These are phyloP conservation scores for Phalloptychus januarius DNA, from an alignment of 2,797 vertebrate genomes.

Conservation along the genomic window DNA sequence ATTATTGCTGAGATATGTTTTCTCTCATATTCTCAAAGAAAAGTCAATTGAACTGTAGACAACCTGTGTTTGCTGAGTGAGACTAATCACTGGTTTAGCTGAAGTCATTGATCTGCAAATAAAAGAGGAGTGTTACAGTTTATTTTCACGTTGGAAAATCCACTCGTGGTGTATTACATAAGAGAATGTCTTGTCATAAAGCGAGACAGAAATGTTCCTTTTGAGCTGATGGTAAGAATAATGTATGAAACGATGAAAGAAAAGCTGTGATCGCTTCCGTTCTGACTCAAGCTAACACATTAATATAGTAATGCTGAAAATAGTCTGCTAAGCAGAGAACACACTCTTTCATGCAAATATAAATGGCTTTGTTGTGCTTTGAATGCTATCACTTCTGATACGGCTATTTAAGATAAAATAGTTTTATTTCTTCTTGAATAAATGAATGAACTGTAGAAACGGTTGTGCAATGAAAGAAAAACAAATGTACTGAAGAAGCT, in stretches of 20 bases:
- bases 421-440: too few relatives aligned
- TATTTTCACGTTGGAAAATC: constrained; percentile 15
- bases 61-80: not conserved
- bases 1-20: not conserved
- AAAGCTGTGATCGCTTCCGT: not conserved
- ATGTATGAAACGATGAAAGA: not conserved
- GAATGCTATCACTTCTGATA: constrained; percentile 14
- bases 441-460: constrained; percentile 7
- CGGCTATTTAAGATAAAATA: constrained; percentile 16
- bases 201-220: constrained; percentile 1
- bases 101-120: not conserved
- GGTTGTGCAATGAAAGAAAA: constrained; percentile 20
- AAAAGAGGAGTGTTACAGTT: not conserved
- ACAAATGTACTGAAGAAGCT: constrained; percentile 10
- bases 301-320: constrained; percentile 5
- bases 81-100: not conserved
- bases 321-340: not conserved
- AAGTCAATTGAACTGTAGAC: not conserved
- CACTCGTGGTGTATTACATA: constrained; percentile 16
- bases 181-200: not conserved
- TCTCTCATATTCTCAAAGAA: not conserved
- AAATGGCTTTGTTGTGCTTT: constrained; percentile 21
- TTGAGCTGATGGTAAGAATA: constrained; percentile 3
- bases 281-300: not conserved
- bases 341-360: constrained; percentile 11